phyloP scores from a whole-genome alignment of 2,888 invertebrate species.

The Rotaria sp. region DNA sequence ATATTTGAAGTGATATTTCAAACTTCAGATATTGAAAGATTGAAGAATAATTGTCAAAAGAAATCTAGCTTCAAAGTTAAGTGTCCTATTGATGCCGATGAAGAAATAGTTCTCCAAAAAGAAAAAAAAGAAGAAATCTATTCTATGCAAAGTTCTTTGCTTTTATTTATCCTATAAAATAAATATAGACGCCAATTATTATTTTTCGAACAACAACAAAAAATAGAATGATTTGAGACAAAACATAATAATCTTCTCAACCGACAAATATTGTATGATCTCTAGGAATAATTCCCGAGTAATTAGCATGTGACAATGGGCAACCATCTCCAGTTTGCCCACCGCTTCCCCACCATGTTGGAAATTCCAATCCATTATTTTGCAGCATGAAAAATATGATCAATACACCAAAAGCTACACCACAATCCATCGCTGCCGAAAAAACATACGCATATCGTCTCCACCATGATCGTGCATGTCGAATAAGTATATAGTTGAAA shows the following conservation, averaged over 20 bases:
- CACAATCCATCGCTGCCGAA: background rate
- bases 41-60: too few relatives aligned
- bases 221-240: too few relatives aligned
- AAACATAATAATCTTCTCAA: background rate
- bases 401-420: background rate
- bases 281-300: background rate
- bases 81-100: too few relatives aligned
- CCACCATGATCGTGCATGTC: background rate
- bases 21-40: too few relatives aligned
- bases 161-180: too few relatives aligned
- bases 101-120: too few relatives aligned
- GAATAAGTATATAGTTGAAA: background rate
- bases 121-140: too few relatives aligned
- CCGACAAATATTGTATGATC: background rate
- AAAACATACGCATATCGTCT: background rate
- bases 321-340: background rate
- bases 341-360: background rate
- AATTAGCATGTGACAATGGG: background rate
- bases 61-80: too few relatives aligned
- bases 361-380: background rate
- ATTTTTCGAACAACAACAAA: too few relatives aligned
- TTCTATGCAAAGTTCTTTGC: too few relatives aligned
- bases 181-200: too few relatives aligned
- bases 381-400: background rate
- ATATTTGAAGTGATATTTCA: too few relatives aligned